Base-by-base conservation (phyloP, 2,797 vertebrate genomes). In the Glyptemys insculpta region DNA sequence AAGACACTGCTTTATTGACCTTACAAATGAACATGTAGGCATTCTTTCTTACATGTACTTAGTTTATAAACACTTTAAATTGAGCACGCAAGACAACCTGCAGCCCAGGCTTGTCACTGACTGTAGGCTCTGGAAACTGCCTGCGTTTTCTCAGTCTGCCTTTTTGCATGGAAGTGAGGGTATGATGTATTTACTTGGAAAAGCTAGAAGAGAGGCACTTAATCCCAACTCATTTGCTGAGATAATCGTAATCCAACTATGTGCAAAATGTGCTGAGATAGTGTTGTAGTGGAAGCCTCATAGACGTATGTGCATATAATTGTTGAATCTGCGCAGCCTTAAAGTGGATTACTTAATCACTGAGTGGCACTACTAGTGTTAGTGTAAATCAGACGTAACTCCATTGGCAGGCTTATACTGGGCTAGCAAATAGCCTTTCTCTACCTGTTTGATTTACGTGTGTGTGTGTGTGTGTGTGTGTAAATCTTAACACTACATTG, bases 191-290 rank as follows among this genome's bases (percentile, higher is more conserved):
- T 92, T 93, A 53, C 44, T 87, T 16, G 25, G 49, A 62, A 91
- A 62, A 78, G 11, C 2, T 79, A 91, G 59, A 31, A 34, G 31
- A 62, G 14, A 62, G 14, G 31, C 27, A 5, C 59, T 34, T 34
- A 62, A 62, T 62, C 29, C 10, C 31, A 62, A 62, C 15, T 62
- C 15, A 7, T 62, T 87, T 82, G 87, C 79, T 56, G 47, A 53
- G 31, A 83, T 5, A 11, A 68, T 95, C 93, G 94, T 85, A 91
- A 95, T 96, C 57, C 81, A 79, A 54, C 90, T 57, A 57, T 4
- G 12, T 88, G 34, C 23, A 34, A 95, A 93, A 15, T 90, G 68
- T 12, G 83, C 44, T 34, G 37, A 89, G 92, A 76, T 31, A 3
- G 54, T 83, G 27, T 74, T 21, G 53, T 94, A 81, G 88, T 93